These are phyloP conservation scores for Drosophila nebulosa DNA, from an alignment of 1,140 invertebrate genomes.

Conservation along the genomic window DNA sequence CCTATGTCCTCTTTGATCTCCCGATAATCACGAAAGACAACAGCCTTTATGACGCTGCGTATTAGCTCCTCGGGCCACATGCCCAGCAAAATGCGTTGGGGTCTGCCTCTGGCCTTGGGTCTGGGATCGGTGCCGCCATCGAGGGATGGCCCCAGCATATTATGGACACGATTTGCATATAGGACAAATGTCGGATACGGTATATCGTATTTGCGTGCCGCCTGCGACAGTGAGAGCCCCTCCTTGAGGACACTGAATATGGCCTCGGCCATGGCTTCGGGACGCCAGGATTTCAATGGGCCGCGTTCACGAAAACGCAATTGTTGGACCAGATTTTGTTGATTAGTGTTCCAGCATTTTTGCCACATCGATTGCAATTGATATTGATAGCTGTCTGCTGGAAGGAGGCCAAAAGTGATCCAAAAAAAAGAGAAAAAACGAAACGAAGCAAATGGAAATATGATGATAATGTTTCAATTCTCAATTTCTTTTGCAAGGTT, in stretches of 20 bases:
- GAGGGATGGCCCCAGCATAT: constrained; percentile 94
- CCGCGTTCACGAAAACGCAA: constrained; percentile 94
- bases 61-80: constrained; percentile 96
- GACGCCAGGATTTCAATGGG: constrained; percentile 94
- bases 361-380: constrained; percentile 97
- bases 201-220: constrained; percentile 95
- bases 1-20: constrained; percentile 87
- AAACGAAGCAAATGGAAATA: constrained; percentile 28
- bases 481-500: not conserved
- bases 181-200: constrained; percentile 96
- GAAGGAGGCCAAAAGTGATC: constrained; percentile 62
- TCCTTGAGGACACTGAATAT: constrained; percentile 95
- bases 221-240: constrained; percentile 92
- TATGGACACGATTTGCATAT: constrained; percentile 96
- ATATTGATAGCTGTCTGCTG: constrained; percentile 96
- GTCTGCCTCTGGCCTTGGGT: constrained; percentile 93
- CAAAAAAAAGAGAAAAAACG: not conserved
- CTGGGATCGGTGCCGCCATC: constrained; percentile 93
- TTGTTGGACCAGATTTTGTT: constrained; percentile 90
- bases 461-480: not conserved
- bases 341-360: constrained; percentile 95
- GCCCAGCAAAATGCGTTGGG: constrained; percentile 93
- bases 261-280: constrained; percentile 96
- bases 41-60: constrained; percentile 92
- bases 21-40: constrained; percentile 92